A percentile compares a stretch with the other conserved stretches of the same genome.
phyloP scores from a whole-genome alignment of 2,797 vertebrate species.

The Sebastes trivittatus region DNA sequence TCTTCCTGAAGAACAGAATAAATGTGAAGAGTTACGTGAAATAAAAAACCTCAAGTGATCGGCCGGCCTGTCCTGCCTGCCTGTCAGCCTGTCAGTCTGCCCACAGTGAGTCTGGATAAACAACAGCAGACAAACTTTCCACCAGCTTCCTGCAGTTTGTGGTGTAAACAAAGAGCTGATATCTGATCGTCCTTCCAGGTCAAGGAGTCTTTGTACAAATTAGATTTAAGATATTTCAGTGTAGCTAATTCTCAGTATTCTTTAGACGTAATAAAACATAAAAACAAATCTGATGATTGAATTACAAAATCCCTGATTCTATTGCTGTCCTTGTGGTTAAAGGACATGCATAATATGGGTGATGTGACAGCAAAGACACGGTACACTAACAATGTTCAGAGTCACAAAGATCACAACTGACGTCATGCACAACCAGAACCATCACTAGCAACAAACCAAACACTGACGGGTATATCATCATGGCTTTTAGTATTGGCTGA shows the following conservation, averaged over 20 bases:
- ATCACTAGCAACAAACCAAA: constrained; percentile 8
- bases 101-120: constrained; percentile 15
- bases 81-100: constrained; percentile 16
- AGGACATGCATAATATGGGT: constrained; percentile 18
- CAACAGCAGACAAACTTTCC: constrained; percentile 51
- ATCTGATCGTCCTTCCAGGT: neutral
- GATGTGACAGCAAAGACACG: neutral
- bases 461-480: neutral
- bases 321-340: neutral
- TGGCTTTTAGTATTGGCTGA: neutral
- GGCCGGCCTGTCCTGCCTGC: neutral
- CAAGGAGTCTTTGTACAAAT: neutral
- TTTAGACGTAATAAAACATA: neutral
- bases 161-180: constrained; percentile 61
- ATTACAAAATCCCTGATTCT: neutral
- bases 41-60: neutral
- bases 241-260: neutral
- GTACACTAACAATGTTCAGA: neutral
- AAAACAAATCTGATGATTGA: neutral
- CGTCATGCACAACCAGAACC: neutral
- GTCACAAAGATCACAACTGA: neutral
- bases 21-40: constrained; percentile 6
- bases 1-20: constrained; percentile 82
- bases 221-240: neutral
- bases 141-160: constrained; percentile 44